Evolutionary conservation across 2,797 vertebrate genomes (phyloP).

Genomic region (Hylomyscus alleni): DNA sequence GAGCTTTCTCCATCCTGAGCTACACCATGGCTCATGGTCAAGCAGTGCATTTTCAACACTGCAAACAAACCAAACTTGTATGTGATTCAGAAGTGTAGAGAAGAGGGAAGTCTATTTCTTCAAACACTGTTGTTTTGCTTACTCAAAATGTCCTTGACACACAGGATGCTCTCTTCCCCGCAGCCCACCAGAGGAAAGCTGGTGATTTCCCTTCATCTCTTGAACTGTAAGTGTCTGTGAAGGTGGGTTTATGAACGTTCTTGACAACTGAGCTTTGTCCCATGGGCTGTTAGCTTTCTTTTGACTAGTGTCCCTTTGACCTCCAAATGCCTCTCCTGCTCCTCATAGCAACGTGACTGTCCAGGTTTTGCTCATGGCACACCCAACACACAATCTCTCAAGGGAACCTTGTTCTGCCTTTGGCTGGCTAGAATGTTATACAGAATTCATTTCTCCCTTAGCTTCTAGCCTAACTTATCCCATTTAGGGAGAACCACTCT

Average conservation of each 20-base stretch:
- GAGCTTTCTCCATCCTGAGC: constrained; percentile 55
- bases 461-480: background rate
- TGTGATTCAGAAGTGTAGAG: constrained; percentile 23
- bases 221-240: background rate
- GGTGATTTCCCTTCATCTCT: background rate
- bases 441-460: background rate
- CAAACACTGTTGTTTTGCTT: constrained; percentile 49
- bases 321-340: background rate
- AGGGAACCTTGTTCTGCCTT: background rate
- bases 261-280: constrained; percentile 32
- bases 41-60: constrained; percentile 17
- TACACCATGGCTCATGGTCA: constrained; percentile 45
- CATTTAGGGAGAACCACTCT: background rate
- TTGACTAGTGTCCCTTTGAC: background rate
- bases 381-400: background rate
- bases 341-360: background rate
- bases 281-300: background rate
- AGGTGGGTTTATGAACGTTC: background rate
- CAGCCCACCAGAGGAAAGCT: background rate
- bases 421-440: background rate
- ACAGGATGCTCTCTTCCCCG: constrained; percentile 31
- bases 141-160: constrained; percentile 21
- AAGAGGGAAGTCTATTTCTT: constrained; percentile 67
- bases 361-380: background rate
- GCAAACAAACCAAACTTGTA: constrained; percentile 73